These are phyloP conservation scores for Drosophila birchii DNA, from an alignment of 2,888 invertebrate genomes.

Conservation along the genomic window DNA sequence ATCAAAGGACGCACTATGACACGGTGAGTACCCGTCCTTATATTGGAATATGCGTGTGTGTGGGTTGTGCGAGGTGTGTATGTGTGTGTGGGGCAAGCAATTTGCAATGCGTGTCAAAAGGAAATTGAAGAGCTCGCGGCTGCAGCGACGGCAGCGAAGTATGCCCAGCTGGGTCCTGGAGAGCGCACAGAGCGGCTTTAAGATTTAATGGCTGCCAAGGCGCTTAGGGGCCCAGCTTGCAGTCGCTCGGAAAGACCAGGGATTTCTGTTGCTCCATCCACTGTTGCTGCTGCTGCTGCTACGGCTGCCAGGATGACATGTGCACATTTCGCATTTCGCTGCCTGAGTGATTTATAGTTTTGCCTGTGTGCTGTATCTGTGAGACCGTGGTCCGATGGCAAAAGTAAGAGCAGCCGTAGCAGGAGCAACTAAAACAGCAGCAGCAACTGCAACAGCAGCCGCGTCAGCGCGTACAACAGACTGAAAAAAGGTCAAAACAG, in stretches of 20 bases:
- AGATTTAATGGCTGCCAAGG: constrained; percentile 43
- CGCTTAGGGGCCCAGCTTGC: constrained; percentile 37
- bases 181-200: constrained; percentile 30
- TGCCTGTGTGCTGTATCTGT: constrained; percentile 58
- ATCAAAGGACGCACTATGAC: constrained; percentile 99
- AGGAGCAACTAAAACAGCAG: constrained; percentile 38
- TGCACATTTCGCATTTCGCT: constrained; percentile 77
- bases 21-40: constrained; percentile 89
- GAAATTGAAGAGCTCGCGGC: constrained; percentile 68
- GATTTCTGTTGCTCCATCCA: constrained; percentile 21
- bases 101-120: constrained; percentile 72
- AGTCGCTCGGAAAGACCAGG: constrained; percentile 36
- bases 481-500: constrained; percentile 46
- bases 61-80: constrained; percentile 10
- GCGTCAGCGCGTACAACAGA: constrained; percentile 33
- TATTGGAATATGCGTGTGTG: constrained; percentile 6
- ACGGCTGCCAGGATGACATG: constrained; percentile 65
- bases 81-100: constrained; percentile 52
- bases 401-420: constrained; percentile 17
- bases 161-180: constrained; percentile 33
- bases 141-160: constrained; percentile 25
- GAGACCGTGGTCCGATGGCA: constrained; percentile 44
- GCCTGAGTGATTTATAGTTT: constrained; percentile 78
- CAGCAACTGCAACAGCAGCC: constrained; percentile 20
- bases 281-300: constrained; percentile 21